Conservation (phyloP, 2,888 invertebrate species). For the Drosophila cognata region DNA sequence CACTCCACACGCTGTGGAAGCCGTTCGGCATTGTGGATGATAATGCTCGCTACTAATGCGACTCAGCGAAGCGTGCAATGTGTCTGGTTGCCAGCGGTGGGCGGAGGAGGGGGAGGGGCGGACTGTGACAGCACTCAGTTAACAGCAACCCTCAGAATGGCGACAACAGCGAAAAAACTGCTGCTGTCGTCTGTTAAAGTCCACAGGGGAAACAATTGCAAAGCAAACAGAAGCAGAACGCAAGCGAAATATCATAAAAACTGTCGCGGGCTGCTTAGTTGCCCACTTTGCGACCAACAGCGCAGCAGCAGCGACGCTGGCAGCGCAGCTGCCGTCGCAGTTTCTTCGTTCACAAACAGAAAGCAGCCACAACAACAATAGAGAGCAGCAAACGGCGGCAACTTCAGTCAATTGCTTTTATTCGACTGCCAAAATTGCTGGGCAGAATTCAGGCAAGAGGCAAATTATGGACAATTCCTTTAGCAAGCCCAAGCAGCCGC, state of each 20-base stretch:
- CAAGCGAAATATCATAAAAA: slow-evolving; percentile 53
- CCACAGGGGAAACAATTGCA: slow-evolving; percentile 74
- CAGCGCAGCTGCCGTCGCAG: slow-evolving; percentile 39
- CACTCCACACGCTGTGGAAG: slow-evolving; percentile 62
- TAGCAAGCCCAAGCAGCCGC: background rate
- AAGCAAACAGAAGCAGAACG: slow-evolving; percentile 55
- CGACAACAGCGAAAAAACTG: slow-evolving; percentile 7
- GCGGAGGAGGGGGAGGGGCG: background rate
- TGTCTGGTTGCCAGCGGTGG: slow-evolving; percentile 13
- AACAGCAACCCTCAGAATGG: slow-evolving; percentile 55
- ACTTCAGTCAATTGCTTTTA: slow-evolving; percentile 58
- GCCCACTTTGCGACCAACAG: slow-evolving; percentile 43
- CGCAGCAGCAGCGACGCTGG: slow-evolving; percentile 23
- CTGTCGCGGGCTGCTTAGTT: slow-evolving; percentile 50
- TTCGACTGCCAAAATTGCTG: slow-evolving; percentile 64
- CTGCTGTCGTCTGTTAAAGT: slow-evolving; percentile 21
- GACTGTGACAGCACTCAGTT: slow-evolving; percentile 13
- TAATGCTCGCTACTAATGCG: slow-evolving; percentile 58
- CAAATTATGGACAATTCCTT: slow-evolving; percentile 19
- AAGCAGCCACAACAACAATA: background rate
- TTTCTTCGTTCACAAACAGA: slow-evolving; percentile 21
- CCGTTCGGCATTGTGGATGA: slow-evolving; percentile 67
- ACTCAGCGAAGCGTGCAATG: slow-evolving; percentile 51
- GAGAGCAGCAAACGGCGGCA: slow-evolving; percentile 19
- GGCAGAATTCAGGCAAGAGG: background rate